Conservation (phyloP, 2,797 vertebrate genomes). For the Coregonus ussuriensis region DNA sequence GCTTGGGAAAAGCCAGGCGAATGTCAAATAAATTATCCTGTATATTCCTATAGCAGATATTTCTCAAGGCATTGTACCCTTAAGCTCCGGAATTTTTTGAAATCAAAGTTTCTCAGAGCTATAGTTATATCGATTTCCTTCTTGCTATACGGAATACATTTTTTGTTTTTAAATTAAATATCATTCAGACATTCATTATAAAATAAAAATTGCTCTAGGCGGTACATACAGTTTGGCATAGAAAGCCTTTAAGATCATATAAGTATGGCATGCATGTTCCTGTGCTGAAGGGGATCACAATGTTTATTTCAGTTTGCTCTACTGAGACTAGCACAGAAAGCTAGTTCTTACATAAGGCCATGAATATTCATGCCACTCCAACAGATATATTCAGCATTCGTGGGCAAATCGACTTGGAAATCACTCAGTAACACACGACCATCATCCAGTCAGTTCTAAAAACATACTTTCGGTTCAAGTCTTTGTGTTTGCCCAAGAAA, state of each 20-base stretch:
- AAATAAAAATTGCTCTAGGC: constrained; percentile 14
- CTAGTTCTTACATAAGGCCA: constrained; percentile 11
- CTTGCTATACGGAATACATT: not conserved
- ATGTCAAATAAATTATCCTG: constrained; percentile 53
- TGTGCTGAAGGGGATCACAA: not conserved
- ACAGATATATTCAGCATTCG: constrained; percentile 21
- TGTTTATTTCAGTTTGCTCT: constrained; percentile 14
- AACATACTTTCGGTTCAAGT: not conserved
- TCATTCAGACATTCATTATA: constrained; percentile 20
- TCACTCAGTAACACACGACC: constrained; percentile 13
- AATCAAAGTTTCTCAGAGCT: not conserved
- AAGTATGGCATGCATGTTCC: not conserved
- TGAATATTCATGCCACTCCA: constrained; percentile 31
- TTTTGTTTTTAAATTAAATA: constrained; percentile 22
- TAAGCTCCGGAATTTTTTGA: not conserved
- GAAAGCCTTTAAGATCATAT: constrained; percentile 1
- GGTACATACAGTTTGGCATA: not conserved
- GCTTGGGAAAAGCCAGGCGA: constrained; percentile 30
- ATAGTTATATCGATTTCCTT: constrained; percentile 23
- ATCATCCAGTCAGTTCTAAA: not conserved
- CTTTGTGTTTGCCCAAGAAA: constrained; percentile 36
- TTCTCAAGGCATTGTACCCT: constrained; percentile 27
- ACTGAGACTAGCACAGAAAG: constrained; percentile 14
- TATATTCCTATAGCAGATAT: constrained; percentile 34
- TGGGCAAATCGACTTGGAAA: constrained; percentile 17